These are phyloP conservation scores for Oncorhynchus mykiss DNA, from an alignment of 2,113 vertebrate genomes.

Conservation along the genomic window DNA sequence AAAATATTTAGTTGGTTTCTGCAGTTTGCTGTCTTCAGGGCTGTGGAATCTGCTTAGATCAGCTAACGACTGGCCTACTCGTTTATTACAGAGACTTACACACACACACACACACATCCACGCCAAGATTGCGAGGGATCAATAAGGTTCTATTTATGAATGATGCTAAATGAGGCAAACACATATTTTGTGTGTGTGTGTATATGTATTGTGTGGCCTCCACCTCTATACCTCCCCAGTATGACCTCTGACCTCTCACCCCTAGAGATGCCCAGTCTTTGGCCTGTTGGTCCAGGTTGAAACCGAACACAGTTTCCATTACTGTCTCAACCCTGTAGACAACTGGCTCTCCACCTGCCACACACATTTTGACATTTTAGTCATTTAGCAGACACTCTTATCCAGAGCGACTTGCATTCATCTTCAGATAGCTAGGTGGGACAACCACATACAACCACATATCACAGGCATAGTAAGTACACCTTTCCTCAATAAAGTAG, in stretches of 20 bases:
- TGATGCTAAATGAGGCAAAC: not conserved
- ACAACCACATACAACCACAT: too few species aligned
- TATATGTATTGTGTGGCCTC: not conserved
- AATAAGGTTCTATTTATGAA: not conserved
- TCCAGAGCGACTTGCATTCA: too few species aligned
- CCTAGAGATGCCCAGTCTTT: conserved; percentile 24
- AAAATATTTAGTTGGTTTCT: not conserved
- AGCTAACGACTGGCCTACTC: not conserved
- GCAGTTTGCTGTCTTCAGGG: not conserved
- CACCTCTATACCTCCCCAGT: conserved; percentile 26
- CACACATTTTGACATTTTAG: too few species aligned
- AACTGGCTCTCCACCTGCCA: conserved; percentile 27
- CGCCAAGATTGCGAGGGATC: conserved; percentile 16
- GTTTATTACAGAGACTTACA: not conserved
- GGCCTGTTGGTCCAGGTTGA: conserved; percentile 38
- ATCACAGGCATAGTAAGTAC: too few species aligned
- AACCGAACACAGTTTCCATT: conserved; percentile 54
- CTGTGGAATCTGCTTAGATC: not conserved
- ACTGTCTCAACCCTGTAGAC: conserved; percentile 44
- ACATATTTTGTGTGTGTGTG: not conserved
- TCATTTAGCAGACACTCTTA: too few species aligned
- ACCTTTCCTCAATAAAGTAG: too few species aligned
- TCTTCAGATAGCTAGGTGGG: too few species aligned
- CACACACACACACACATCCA: not conserved
- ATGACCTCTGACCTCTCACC: conserved; percentile 58